phyloP scores from a whole-genome alignment of 1,140 invertebrate species.

The Pachypsylla venusta region DNA sequence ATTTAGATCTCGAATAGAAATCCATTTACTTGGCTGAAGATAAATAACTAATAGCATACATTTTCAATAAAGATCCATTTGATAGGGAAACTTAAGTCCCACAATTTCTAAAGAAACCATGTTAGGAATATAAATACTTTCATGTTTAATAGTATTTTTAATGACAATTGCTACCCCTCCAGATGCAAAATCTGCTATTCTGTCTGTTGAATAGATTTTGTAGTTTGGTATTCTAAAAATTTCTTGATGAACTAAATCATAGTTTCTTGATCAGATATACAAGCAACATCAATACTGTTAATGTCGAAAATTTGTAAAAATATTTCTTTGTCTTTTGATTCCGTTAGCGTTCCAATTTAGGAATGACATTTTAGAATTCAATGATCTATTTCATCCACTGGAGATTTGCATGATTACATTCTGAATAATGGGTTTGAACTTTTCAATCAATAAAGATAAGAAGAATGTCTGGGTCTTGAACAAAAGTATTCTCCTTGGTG shows the following conservation, averaged over 20 bases:
- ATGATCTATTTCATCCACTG: neutral
- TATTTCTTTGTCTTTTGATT: neutral
- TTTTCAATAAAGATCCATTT: neutral
- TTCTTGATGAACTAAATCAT: neutral
- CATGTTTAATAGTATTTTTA: neutral
- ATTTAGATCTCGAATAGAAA: neutral
- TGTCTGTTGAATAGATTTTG: neutral
- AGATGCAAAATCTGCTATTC: neutral
- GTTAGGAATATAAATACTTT: neutral
- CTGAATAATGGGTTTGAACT: neutral
- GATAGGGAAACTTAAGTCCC: neutral
- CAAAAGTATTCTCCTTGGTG: neutral
- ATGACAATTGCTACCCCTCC: neutral
- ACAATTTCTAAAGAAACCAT: neutral
- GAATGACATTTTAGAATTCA: neutral
- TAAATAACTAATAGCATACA: neutral
- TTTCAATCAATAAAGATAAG: neutral
- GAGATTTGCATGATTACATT: neutral
- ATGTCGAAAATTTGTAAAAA: neutral
- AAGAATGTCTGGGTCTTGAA: neutral
- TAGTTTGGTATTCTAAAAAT: neutral
- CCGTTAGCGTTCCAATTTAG: neutral
- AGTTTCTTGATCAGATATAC: neutral
- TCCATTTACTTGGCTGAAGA: neutral
- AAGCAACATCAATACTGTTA: neutral